Base-by-base conservation (phyloP, 2,113 vertebrate species). In the Emydocephalus ijimae region DNA sequence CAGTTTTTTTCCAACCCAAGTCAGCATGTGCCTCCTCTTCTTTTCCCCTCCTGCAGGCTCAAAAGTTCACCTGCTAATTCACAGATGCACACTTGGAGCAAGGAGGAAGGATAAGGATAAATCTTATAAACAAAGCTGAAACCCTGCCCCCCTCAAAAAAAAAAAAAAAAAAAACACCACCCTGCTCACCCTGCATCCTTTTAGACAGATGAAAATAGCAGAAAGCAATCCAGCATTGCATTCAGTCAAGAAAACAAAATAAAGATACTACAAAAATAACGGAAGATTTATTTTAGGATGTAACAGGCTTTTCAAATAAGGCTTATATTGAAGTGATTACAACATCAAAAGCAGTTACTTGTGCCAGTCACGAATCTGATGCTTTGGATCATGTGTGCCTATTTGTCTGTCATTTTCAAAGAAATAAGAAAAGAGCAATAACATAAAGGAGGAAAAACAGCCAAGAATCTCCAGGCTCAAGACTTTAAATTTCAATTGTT, bases 271-370 rank as follows among this genome's bases (percentile, higher is more conserved):
- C 3, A 57, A 91, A 95, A 95, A 90, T 86, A 95, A 95, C 45
- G 18, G 89, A 88, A 94, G 94, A 93, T 96, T 94, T 96, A 94
- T 94, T 95, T 92, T 92, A 91, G n/a, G 89, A 93, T 86, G 39
- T 85, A 95, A 95, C 56, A 89, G 95, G 93, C 93, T 96, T 97
- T 96, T 93, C 93, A 89, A 93, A 96, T 90, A 94, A 61, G 94
- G 96, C 96, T 96, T 96, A 96, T 93, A 95, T 92, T 94, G 91
- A 96, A 95, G 94, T 86, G 89, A 95, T 94, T 96, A 94, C 74
- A 90, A 95, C 94, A 96, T 93, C 94, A 94, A 92, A 95, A 86
- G 93, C 95, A 94, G 93, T 93, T 95, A 94, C 74, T 59, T 89
- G 85, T 92, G 93, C 94, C 94, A 95, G 91, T 91, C 69, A 85